These are phyloP conservation scores for Melangyna quadrimaculata DNA, from an alignment of 2,888 invertebrate genomes.

Conservation along the genomic window DNA sequence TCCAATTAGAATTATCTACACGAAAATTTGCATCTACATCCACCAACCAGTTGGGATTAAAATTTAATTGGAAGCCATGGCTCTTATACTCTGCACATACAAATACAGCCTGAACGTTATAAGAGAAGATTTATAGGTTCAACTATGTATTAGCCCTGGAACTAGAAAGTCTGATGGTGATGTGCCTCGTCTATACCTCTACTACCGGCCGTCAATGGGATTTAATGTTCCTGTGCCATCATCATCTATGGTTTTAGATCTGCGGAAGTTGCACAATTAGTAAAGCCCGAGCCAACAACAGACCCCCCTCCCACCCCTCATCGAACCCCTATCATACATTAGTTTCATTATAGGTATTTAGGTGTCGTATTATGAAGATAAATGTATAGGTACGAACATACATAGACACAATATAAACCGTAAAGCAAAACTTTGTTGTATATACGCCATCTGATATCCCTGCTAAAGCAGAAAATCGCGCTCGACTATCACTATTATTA, in stretches of 20 bases:
- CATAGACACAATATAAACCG: background rate
- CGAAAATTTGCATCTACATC: constrained; percentile 62
- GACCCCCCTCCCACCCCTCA: background rate
- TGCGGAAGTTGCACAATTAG: constrained; percentile 58
- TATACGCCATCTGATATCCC: background rate
- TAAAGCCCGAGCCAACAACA: too few species aligned
- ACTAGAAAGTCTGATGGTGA: constrained; percentile 7
- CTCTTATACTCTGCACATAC: background rate
- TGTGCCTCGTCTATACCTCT: constrained; percentile 32
- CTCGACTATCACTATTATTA: constrained; percentile 48
- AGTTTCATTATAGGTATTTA: constrained; percentile 61
- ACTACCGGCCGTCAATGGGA: constrained; percentile 19
- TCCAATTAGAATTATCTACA: constrained; percentile 67
- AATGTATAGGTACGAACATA: background rate
- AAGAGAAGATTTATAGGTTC: background rate
- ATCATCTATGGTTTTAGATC: background rate
- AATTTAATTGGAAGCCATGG: constrained; percentile 65
- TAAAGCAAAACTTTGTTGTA: background rate
- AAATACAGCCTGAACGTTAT: background rate
- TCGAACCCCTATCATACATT: constrained; percentile 14
- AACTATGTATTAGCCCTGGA: constrained; percentile 13
- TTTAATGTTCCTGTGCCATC: constrained; percentile 13
- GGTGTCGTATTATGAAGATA: constrained; percentile 26
- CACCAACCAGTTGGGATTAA: constrained; percentile 54
- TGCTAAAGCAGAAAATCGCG: constrained; percentile 44